Evolutionary conservation across 2,797 vertebrate genomes (phyloP).

Genomic region (Anabacerthia variegaticeps): DNA sequence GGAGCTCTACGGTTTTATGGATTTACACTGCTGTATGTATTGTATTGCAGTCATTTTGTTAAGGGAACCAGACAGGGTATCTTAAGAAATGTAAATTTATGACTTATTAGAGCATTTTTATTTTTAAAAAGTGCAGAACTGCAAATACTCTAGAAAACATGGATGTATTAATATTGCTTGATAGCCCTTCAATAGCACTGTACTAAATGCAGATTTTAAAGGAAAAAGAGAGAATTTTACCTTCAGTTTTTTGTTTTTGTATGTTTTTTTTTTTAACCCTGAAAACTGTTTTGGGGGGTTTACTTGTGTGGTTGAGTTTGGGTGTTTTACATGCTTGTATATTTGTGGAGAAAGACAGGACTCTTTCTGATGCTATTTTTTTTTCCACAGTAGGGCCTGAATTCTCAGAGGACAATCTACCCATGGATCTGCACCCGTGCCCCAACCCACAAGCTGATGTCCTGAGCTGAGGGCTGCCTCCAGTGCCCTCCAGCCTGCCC

Average conservation of each 20-base stretch:
- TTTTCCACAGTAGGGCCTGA: background rate
- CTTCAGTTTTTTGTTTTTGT: background rate
- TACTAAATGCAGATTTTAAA: background rate
- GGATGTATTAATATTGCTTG: background rate
- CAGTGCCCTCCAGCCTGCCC: background rate
- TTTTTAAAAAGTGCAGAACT: slow-evolving; percentile 24
- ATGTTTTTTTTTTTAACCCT: background rate
- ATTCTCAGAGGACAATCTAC: background rate
- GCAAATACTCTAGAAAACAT: background rate
- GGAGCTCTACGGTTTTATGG: background rate
- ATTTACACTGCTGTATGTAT: background rate
- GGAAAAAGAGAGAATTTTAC: background rate
- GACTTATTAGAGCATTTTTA: slow-evolving; percentile 4
- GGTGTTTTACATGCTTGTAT: background rate
- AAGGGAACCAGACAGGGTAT: background rate
- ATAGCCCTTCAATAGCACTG: background rate
- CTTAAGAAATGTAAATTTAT: slow-evolving; percentile 26
- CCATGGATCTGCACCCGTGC: fast-evolving
- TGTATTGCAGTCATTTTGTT: background rate
- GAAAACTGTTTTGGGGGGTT: background rate
- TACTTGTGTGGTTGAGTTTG: background rate
- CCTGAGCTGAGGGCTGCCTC: background rate
- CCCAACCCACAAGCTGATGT: background rate
- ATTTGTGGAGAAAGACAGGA: background rate
- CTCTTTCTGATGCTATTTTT: background rate